Evolutionary conservation across 2,797 vertebrate species (phyloP).

Genomic region (Cynodonichthys magdalenae): DNA sequence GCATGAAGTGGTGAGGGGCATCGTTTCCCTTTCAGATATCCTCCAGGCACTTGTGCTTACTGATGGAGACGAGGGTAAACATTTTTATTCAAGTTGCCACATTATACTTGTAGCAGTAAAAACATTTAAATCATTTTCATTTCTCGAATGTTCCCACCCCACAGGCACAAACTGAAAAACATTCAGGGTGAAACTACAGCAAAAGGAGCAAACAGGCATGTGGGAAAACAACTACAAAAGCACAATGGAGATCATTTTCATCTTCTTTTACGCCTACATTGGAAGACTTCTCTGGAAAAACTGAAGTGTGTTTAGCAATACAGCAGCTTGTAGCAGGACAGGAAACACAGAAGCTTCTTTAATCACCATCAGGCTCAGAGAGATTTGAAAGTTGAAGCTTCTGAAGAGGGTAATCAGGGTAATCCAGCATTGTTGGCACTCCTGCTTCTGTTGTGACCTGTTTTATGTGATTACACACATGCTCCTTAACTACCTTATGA

Average conservation of each 20-base stretch:
- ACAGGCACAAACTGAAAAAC: constrained; percentile 64
- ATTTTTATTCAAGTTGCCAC: background rate
- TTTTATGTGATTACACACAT: background rate
- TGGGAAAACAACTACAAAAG: constrained; percentile 13
- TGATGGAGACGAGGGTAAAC: constrained; percentile 77
- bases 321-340: constrained; percentile 32
- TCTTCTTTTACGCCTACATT: constrained; percentile 20
- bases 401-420: constrained; percentile 17
- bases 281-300: constrained; percentile 14
- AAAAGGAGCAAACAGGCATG: constrained; percentile 23
- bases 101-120: background rate
- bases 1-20: constrained; percentile 93
- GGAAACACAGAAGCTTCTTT: constrained; percentile 16
- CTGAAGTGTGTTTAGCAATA: constrained; percentile 36
- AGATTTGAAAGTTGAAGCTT: constrained; percentile 31
- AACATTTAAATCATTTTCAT: background rate
- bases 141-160: background rate
- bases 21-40: constrained; percentile 95
- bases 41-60: constrained; percentile 93
- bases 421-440: constrained; percentile 7
- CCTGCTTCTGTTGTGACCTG: background rate
- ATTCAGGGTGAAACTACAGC: constrained; percentile 20
- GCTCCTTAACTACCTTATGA: constrained; percentile 12
- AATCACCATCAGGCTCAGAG: background rate
- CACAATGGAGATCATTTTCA: constrained; percentile 8